These are phyloP conservation scores for Epistrophe eligans DNA, from an alignment of 2,888 invertebrate species.

Conservation along the genomic window DNA sequence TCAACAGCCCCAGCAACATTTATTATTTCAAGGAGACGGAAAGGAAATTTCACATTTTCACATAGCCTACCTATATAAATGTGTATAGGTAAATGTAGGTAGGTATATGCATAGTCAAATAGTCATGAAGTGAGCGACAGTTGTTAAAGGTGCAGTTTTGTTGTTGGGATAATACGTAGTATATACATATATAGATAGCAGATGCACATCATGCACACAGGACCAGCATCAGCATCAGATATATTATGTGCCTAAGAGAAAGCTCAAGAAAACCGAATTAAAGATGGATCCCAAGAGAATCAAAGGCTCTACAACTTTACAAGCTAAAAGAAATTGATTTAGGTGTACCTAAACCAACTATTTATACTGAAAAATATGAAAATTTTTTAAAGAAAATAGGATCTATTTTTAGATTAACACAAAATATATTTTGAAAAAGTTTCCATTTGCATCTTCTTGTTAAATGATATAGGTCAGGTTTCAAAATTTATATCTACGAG, in stretches of 20 bases:
- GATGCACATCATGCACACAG: slow-evolving; percentile 10
- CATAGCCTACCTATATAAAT: slow-evolving; percentile 6
- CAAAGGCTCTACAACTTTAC: background rate
- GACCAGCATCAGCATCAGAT: background rate
- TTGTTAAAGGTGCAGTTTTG: slow-evolving; percentile 11
- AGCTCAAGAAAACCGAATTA: slow-evolving; percentile 19
- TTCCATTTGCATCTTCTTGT: background rate
- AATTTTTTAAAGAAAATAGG: background rate
- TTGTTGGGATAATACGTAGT: background rate
- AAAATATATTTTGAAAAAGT: background rate
- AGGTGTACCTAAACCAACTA: background rate
- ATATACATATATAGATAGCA: slow-evolving; percentile 3
- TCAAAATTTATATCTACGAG: too few species aligned
- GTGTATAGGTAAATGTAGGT: background rate
- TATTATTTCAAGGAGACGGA: slow-evolving; percentile 69
- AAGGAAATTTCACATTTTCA: slow-evolving; percentile 70
- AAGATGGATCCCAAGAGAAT: slow-evolving; percentile 19
- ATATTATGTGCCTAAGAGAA: background rate
- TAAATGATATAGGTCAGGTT: too few species aligned
- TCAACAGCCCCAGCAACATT: slow-evolving; percentile 54
- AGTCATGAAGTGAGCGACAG: slow-evolving; percentile 41
- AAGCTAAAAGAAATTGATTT: background rate
- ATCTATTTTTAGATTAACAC: background rate
- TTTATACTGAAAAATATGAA: background rate
- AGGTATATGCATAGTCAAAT: background rate